A percentile compares a stretch with the other conserved stretches of the same genome.
phyloP scores from a whole-genome alignment of 1,140 invertebrate genomes.

The Colletes latitarsis region DNA sequence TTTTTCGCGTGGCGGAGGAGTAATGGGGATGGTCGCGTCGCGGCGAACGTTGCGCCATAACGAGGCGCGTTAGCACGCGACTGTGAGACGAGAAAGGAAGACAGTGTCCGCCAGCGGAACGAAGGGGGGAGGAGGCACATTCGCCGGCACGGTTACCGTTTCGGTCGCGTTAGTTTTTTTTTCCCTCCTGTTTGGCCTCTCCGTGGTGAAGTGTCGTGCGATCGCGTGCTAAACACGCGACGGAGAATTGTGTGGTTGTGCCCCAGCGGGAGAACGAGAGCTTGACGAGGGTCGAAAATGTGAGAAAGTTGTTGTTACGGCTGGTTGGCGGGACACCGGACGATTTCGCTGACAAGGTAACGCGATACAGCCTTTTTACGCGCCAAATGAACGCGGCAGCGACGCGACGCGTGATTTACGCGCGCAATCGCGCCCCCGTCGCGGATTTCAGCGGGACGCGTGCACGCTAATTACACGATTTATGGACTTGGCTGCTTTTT shows the following conservation, averaged over 20 bases:
- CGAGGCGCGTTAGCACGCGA: conserved; percentile 51
- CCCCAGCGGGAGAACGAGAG: conserved; percentile 9
- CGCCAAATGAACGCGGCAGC: conserved; percentile 21
- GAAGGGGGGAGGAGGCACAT: no score
- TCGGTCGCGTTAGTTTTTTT: no score
- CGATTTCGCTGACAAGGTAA: conserved; percentile 38
- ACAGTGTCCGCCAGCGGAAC: no score
- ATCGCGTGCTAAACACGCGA: no score
- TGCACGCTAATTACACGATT: not conserved
- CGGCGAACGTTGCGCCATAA: conserved; percentile 52
- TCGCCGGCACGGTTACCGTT: no score
- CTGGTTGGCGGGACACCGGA: conserved; percentile 36
- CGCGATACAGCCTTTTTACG: conserved; percentile 23
- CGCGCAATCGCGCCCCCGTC: conserved; percentile 15
- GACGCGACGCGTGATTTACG: conserved; percentile 26
- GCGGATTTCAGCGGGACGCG: not conserved
- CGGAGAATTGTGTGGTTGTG: conserved; percentile 9
- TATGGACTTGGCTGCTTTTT: not conserved
- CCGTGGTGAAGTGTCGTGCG: no score
- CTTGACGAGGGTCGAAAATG: conserved; percentile 23
- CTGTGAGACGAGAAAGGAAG: conserved; percentile 25
- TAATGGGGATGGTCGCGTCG: conserved; percentile 50
- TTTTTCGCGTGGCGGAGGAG: conserved; percentile 3
- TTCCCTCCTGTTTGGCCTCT: no score
- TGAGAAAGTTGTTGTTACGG: conserved; percentile 33